Conservation (phyloP, 2,113 vertebrate species). For the Formicarius rufipectus region DNA sequence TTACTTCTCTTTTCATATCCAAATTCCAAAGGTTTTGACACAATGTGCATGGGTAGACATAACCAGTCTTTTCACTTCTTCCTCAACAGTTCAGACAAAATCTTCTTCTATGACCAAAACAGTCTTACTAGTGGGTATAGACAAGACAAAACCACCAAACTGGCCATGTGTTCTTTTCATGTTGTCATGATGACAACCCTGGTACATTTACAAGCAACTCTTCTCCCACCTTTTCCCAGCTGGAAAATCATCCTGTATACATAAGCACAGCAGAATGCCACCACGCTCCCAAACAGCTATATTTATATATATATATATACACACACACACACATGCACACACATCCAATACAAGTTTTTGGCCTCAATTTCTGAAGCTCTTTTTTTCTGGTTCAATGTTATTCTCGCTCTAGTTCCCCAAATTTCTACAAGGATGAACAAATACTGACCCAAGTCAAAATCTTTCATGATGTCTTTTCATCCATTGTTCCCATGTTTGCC, state of each 20-base stretch:
- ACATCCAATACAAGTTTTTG: background rate
- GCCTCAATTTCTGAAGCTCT: background rate
- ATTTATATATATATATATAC: too few species aligned
- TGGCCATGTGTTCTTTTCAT: background rate
- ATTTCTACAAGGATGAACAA: background rate
- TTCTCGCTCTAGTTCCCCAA: background rate
- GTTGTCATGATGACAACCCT: background rate
- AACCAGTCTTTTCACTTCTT: background rate
- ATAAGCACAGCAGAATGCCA: background rate
- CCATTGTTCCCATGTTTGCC: slow-evolving; percentile 12
- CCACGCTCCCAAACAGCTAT: background rate
- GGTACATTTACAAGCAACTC: background rate
- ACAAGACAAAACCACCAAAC: background rate
- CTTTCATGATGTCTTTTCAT: background rate
- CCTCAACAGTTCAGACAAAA: background rate
- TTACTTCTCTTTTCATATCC: background rate
- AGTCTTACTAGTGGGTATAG: background rate
- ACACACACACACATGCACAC: too few species aligned
- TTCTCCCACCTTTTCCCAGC: background rate
- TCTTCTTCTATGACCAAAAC: background rate
- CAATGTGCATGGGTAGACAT: background rate
- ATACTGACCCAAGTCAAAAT: background rate
- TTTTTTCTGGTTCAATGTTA: background rate
- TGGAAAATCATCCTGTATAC: background rate
- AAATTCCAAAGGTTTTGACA: background rate